These are phyloP conservation scores for Noctua janthina DNA, from an alignment of 2,888 invertebrate species.

Conservation along the genomic window DNA sequence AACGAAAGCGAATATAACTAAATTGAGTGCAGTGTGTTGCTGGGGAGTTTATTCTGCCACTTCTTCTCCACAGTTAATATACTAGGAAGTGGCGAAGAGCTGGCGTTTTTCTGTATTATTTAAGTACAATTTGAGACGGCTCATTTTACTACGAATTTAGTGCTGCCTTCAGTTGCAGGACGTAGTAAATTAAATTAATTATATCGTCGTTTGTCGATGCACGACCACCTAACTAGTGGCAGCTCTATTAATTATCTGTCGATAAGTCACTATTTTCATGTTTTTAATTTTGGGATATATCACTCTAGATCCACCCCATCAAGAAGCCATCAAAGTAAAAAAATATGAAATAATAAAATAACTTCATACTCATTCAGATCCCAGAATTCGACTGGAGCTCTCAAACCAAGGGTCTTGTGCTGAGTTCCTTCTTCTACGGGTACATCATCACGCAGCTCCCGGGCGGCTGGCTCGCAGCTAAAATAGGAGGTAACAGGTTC, in stretches of 20 bases:
- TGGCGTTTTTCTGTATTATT: background rate
- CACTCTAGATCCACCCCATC: background rate
- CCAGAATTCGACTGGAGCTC: slow-evolving; percentile 95
- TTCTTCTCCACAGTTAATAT: background rate
- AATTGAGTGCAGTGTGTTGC: background rate
- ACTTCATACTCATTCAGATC: slow-evolving; percentile 81
- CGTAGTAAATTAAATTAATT: too few relatives aligned
- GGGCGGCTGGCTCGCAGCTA: slow-evolving; percentile 95
- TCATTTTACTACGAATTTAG: background rate
- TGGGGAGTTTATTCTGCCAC: background rate
- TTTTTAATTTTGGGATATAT: background rate
- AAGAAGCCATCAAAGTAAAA: background rate
- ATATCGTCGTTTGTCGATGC: too few relatives aligned
- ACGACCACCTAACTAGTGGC: background rate
- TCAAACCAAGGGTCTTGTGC: slow-evolving; percentile 93
- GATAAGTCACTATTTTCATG: background rate
- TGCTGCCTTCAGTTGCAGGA: too few relatives aligned
- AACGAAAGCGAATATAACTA: background rate
- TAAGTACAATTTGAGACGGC: background rate
- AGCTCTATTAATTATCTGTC: background rate
- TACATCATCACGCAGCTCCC: slow-evolving; percentile 96
- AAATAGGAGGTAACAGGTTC: slow-evolving; percentile 95
- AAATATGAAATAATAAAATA: background rate
- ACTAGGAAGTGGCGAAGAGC: background rate
- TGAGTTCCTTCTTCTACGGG: slow-evolving; percentile 97